phyloP scores from a whole-genome alignment of 2,888 invertebrate genomes.

The Frankliniella fusca region DNA sequence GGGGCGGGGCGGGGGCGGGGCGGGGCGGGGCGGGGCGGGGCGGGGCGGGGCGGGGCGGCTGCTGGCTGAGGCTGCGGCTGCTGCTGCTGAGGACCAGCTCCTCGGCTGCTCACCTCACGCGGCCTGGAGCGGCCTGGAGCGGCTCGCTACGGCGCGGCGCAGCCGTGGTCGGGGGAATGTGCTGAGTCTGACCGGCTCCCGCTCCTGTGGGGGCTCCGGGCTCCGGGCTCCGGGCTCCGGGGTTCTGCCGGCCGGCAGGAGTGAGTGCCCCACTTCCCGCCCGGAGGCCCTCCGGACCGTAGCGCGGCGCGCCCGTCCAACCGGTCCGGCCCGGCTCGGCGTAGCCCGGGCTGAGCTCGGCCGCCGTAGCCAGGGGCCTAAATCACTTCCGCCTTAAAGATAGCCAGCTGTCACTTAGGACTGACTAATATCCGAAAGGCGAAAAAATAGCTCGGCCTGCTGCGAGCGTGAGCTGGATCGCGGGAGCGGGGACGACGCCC shows the following conservation, averaged over 20 bases:
- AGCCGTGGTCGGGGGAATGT: background rate
- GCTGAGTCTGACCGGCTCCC: slow-evolving; percentile 12
- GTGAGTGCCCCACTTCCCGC: too few relatives aligned
- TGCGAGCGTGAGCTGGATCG: background rate
- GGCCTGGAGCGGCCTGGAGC: background rate
- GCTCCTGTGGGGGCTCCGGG: background rate
- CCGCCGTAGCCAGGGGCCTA: slow-evolving; percentile 12
- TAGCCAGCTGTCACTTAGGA: slow-evolving; percentile 19
- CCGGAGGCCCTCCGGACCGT: background rate
- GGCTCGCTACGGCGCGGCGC: background rate
- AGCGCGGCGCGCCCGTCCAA: background rate
- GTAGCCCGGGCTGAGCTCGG: background rate
- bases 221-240: background rate
- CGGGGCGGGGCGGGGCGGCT: too few relatives aligned
- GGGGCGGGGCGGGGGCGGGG: background rate
- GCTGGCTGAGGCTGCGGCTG: too few relatives aligned
- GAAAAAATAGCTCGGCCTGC: slow-evolving; percentile 13
- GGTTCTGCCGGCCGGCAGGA: background rate
- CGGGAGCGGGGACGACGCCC: slow-evolving; percentile 41
- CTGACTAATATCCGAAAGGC: background rate
- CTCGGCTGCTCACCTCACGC: too few relatives aligned
- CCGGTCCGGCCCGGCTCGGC: background rate
- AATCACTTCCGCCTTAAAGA: slow-evolving; percentile 25
- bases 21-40: background rate
- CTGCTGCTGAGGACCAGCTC: too few relatives aligned